These are phyloP conservation scores for Meriones psammophilus DNA, from an alignment of 2,797 vertebrate species.

Conservation along the genomic window DNA sequence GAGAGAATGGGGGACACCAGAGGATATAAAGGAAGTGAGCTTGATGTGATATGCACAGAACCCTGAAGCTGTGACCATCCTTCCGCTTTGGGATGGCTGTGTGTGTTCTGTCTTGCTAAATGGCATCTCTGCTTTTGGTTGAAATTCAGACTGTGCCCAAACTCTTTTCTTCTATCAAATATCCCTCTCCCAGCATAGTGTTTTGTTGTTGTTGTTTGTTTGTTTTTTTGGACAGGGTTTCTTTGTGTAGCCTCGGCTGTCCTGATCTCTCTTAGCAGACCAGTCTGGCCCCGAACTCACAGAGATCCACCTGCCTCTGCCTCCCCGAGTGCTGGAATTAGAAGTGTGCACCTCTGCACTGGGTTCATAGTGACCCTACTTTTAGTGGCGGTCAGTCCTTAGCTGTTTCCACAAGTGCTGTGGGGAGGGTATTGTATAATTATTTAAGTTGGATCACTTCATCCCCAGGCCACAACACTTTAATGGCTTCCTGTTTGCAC, in stretches of 20 bases:
- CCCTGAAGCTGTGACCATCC: not conserved
- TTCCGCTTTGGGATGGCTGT: not conserved
- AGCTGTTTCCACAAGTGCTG: not conserved
- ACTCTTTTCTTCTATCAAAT: not conserved
- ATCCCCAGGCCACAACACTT: not conserved
- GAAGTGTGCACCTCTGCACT: too few species aligned
- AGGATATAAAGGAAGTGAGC: not conserved
- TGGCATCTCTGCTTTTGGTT: not conserved
- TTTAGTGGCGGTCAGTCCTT: not conserved
- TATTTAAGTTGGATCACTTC: not conserved
- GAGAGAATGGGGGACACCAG: not conserved
- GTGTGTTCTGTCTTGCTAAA: not conserved
- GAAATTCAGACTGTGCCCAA: not conserved
- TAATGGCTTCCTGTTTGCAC: not conserved
- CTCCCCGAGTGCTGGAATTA: too few species aligned
- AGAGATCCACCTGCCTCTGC: too few species aligned
- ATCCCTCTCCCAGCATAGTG: not conserved
- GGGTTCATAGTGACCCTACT: too few species aligned
- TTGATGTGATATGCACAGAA: rapidly evolving
- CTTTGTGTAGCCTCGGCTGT: too few species aligned
- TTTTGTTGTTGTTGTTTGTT: too few species aligned
- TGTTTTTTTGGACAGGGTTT: too few species aligned
- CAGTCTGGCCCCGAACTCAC: too few species aligned
- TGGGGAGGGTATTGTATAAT: not conserved
- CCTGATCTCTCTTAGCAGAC: too few species aligned